Evolutionary conservation across 37 sponge, comb jelly and placozoan species (phyloP).

Genomic region (Aphrocallistes beatrix): DNA sequence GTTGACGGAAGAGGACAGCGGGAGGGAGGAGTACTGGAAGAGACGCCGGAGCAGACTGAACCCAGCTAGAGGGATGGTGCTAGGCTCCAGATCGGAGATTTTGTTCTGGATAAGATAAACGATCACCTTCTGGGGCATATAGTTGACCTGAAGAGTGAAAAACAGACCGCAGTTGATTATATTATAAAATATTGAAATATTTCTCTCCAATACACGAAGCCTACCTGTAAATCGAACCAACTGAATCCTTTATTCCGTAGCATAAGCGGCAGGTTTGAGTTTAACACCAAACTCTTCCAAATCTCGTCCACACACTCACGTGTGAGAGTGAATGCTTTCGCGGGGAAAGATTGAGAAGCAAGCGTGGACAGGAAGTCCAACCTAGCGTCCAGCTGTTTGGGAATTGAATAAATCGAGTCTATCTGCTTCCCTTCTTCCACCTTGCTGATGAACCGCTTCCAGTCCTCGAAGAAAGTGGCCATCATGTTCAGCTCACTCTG

Average conservation of each 20-base stretch:
- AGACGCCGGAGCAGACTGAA: not conserved
- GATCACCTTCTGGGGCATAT: slow-evolving; percentile 10
- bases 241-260: not conserved
- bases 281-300: not conserved
- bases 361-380: not conserved
- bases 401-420: not conserved
- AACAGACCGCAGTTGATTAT: not conserved
- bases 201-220: too few relatives aligned
- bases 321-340: not conserved
- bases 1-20: not conserved
- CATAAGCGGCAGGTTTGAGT: not conserved
- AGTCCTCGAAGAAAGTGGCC: not conserved
- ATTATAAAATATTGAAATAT: too few relatives aligned
- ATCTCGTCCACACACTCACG: not conserved
- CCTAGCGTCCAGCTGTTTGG: not conserved
- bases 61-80: not conserved
- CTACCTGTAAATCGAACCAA: slow-evolving; percentile 10
- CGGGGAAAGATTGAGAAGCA: not conserved
- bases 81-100: not conserved
- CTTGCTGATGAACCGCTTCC: not conserved
- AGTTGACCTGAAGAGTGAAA: not conserved
- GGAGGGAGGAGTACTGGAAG: not conserved
- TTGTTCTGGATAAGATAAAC: not conserved
- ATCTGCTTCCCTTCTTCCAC: not conserved
- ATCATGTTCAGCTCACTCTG: slow-evolving; percentile 5